Evolutionary conservation across 2,888 invertebrate species (phyloP), one percentile per base, ranked within the genome.

Genomic region (Microchrysa polita): DNA sequence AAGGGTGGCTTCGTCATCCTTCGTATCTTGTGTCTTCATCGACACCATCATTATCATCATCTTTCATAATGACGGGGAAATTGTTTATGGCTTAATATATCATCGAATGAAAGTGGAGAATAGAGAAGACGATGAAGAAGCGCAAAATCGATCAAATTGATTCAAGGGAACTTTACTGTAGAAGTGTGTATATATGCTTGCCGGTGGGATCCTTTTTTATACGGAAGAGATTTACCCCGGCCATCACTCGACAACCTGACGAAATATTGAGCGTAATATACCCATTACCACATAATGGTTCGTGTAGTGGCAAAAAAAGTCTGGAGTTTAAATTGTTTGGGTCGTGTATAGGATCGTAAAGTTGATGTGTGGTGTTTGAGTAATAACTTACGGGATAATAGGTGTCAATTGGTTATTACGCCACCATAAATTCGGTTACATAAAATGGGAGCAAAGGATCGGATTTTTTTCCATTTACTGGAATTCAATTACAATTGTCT

Each of bases 21-120:
- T 67, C 16, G 67, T 53, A 23, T 34, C 22, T 65, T 65, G 27
- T 65, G 27, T 7, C 48, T 22, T 12, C 10, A 44, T 20, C 44
- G 23, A 10, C 48, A 65, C 20, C 48, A 23, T 65, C 65, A 65
- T 65, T 65, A 20, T 55, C 55, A 57, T 69, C 69, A 69, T 69
- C 69, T 23, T 69, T 55, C 69, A 57, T 69, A 69, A 69, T 69
- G 57, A 55, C 57, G 55, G 57, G 55, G 55, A 55, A 69, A 69
- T 67, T 69, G 69, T 69, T 69, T 55, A 69, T 69, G 55, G 55
- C 69, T 69, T 55, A 69, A 69, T 67, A 52, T 67, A 67, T 67
- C 67, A 67, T 53, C 65, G 65, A 18, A 48, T 40, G 40, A n/a
- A 59, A 14, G 18, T 9, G 12, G 23, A 27, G n/a, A 7, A 40